A percentile compares a stretch with the other conserved stretches of the same genome.
Conservation (phyloP, 2,888 invertebrate species). For the Liodrosophila aerea region DNA sequence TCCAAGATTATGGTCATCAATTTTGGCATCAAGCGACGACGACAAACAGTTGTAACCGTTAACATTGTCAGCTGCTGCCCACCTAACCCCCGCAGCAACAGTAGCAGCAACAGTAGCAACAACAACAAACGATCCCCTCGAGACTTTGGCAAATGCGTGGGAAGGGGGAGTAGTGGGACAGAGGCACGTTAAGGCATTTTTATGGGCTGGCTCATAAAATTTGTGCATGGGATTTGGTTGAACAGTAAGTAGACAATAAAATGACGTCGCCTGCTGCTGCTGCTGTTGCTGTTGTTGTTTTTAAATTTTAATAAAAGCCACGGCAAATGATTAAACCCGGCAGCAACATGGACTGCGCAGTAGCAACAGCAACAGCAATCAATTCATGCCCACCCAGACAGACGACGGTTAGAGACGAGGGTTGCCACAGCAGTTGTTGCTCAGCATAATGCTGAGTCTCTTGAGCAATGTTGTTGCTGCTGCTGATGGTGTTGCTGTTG, state of each 20-base stretch:
- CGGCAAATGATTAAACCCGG: conserved; percentile 70
- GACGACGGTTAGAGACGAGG: conserved; percentile 47
- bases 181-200: conserved; percentile 64
- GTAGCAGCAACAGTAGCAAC: conserved; percentile 28
- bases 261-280: conserved; percentile 60
- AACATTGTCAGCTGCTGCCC: conserved; percentile 66
- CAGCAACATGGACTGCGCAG: conserved; percentile 32
- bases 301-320: conserved; percentile 72
- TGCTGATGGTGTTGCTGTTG: conserved; percentile 31
- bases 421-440: conserved; percentile 56
- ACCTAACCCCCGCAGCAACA: conserved; percentile 13
- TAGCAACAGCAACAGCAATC: conserved; percentile 54
- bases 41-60: conserved; percentile 71
- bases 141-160: conserved; percentile 45
- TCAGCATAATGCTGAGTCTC: conserved; percentile 24
- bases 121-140: conserved; percentile 71
- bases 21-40: conserved; percentile 77
- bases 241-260: conserved; percentile 76
- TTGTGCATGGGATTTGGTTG: conserved; percentile 74
- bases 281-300: conserved; percentile 8
- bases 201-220: conserved; percentile 74
- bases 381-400: conserved; percentile 67
- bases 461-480: conserved; percentile 30
- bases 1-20: conserved; percentile 80
- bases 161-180: neutral